Percentiles rank a stretch among this genome's conserved stretches.
Evolutionary conservation across 2,888 invertebrate species (phyloP).

Genomic region (Lysandra coridon): DNA sequence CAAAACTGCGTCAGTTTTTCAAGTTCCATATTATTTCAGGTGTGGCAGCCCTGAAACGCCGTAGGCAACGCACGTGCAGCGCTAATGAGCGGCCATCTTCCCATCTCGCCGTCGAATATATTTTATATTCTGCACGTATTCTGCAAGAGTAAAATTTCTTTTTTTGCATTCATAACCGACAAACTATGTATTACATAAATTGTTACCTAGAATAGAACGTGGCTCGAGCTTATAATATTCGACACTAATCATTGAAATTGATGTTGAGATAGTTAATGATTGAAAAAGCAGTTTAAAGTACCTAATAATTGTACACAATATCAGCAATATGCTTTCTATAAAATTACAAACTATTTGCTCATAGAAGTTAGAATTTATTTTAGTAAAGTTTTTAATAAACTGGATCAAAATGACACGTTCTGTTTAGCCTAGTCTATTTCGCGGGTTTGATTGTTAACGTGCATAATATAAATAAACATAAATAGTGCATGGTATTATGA

Average conservation of each 20-base stretch:
- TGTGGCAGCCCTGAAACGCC: constrained; percentile 11
- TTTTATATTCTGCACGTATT: constrained; percentile 17
- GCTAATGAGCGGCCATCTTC: constrained; percentile 9
- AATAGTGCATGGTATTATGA: too few species aligned
- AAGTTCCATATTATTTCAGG: neutral
- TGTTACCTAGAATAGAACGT: neutral
- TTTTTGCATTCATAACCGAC: neutral
- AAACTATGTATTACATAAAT: neutral
- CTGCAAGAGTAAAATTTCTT: neutral
- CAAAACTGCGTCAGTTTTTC: too few species aligned
- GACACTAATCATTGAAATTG: neutral
- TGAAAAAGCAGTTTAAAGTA: neutral
- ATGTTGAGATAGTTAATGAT: neutral
- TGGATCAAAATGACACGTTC: too few species aligned
- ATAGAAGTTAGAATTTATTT: too few species aligned
- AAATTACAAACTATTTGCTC: too few species aligned
- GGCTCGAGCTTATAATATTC: neutral
- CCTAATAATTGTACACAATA: neutral
- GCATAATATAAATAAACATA: too few species aligned
- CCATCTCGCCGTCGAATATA: neutral
- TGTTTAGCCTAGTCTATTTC: too few species aligned
- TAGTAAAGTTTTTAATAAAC: too few species aligned
- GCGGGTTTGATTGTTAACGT: too few species aligned
- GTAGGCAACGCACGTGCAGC: constrained; percentile 10
- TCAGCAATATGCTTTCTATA: too few species aligned